Evolutionary conservation across 2,888 invertebrate genomes (phyloP).

Genomic region (Diplolepis rosae): DNA sequence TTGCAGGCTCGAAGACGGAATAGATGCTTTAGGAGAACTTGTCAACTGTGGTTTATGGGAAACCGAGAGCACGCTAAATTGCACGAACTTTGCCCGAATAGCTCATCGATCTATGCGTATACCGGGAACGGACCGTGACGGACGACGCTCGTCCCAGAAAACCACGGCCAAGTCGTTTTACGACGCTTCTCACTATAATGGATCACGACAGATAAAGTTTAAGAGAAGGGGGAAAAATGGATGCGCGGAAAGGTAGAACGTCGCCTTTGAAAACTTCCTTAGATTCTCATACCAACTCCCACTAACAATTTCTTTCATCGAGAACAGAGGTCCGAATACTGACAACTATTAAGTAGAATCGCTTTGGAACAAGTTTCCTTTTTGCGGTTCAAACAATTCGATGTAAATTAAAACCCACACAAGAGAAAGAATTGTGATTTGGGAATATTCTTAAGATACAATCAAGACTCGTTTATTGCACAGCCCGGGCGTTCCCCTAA

Average conservation of each 20-base stretch:
- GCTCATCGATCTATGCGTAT: slow-evolving; percentile 51
- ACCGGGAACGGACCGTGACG: slow-evolving; percentile 48
- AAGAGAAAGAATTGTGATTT: too few relatives aligned
- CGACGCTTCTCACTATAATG: slow-evolving; percentile 49
- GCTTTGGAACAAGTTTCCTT: slow-evolving; percentile 14
- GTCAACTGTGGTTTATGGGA: slow-evolving; percentile 53
- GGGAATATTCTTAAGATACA: too few relatives aligned
- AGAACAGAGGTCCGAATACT: slow-evolving; percentile 17
- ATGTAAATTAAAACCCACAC: too few relatives aligned
- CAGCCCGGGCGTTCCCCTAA: too few relatives aligned
- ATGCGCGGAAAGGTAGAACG: slow-evolving; percentile 25
- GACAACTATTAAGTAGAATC: slow-evolving; percentile 9
- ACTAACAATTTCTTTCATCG: slow-evolving; percentile 13
- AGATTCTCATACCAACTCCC: slow-evolving; percentile 3
- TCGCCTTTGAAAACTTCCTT: slow-evolving; percentile 15
- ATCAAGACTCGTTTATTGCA: too few relatives aligned
- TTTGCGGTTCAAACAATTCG: too few relatives aligned
- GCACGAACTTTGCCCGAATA: slow-evolving; percentile 51
- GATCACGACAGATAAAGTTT: slow-evolving; percentile 46
- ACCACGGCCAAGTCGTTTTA: slow-evolving; percentile 52
- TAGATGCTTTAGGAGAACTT: slow-evolving; percentile 50
- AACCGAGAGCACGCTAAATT: slow-evolving; percentile 50
- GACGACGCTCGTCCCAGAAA: slow-evolving; percentile 50
- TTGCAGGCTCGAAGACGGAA: slow-evolving; percentile 32
- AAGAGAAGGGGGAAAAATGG: slow-evolving; percentile 43